Evolutionary conservation across 2,113 vertebrate genomes (phyloP), one percentile per base, ranked within the genome.

Genomic region (Balaeniceps rex): DNA sequence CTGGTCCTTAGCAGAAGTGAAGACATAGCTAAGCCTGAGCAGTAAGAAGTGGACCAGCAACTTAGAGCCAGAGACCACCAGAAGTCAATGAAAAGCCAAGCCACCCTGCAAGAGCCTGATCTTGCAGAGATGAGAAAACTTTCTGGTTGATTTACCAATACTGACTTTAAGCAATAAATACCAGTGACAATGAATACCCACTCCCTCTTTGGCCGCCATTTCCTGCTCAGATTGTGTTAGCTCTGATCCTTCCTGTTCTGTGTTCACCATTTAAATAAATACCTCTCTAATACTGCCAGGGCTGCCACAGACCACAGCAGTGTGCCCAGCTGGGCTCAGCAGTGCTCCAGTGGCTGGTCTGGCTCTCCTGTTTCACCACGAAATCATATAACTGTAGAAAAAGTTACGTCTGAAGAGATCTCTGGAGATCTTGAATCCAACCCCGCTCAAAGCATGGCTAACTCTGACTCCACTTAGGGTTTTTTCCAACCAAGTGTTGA

Each of bases 131-230:
- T 86, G 88, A 85, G 52, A 51, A 68, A 54, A 75, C 16, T 68
- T 79, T 5, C 61, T 55, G 17, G 31, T 60, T 60, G 38, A 64
- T 92, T 68, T 68, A 88, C 66, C 52, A 82, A 87, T 92, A 94
- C 61, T 96, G 92, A 94, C 90, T 82, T 60, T 36, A 90, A 55
- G 57, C 54, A 93, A 63, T 44, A 92, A 90, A 87, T 93, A 74
- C 74, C 64, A 51, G 65, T 82, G 40, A 89, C 52, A 31, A 70
- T 74, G 94, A 94, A 94, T 58, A 94, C 55, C 14, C 69, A 64
- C 61, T 91, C 81, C 88, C 38, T 90, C 23, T 70, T 31, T 54
- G 54, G 58, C 38, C 9, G 66, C 55, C 6, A 10, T 49, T 84
- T 93, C 90, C 85, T 87, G 52, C 38, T 78, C 69, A 60, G 14